Percentiles rank a stretch among this genome's conserved stretches.
Conservation (phyloP, 1,140 invertebrate species). For the Potamilus streckersoni region DNA sequence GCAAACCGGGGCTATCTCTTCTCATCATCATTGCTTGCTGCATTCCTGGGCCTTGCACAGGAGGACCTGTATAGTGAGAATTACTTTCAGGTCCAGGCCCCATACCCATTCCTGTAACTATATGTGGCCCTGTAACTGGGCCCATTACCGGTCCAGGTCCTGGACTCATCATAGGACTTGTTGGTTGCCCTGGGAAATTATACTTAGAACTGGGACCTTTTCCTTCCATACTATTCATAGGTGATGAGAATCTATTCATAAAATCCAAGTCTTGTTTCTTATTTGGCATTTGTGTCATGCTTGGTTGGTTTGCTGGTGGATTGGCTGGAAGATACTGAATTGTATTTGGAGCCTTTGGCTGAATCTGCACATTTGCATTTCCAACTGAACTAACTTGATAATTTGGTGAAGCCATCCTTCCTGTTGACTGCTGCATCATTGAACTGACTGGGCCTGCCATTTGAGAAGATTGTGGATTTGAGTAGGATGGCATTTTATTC, state of each 20-base stretch:
- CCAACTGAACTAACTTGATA: conserved; percentile 52
- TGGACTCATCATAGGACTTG: conserved; percentile 49
- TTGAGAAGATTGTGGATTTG: conserved; percentile 29
- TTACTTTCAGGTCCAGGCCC: conserved; percentile 22
- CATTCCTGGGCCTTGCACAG: conserved; percentile 23
- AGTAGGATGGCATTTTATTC: no score
- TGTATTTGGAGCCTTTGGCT: conserved; percentile 95
- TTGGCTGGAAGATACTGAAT: conserved; percentile 95
- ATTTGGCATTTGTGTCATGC: conserved; percentile 70
- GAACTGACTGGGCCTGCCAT: conserved; percentile 18
- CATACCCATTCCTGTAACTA: conserved; percentile 10
- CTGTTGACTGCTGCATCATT: conserved; percentile 29
- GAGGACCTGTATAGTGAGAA: conserved; percentile 25
- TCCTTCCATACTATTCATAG: conserved; percentile 72
- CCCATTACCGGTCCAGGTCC: conserved; percentile 34
- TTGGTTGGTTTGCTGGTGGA: conserved; percentile 54
- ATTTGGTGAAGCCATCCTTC: conserved; percentile 38
- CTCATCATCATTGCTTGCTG: conserved; percentile 45
- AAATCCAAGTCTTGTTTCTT: conserved; percentile 94
- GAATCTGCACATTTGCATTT: conserved; percentile 76
- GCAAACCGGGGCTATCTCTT: conserved; percentile 17
- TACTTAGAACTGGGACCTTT: conserved; percentile 78
- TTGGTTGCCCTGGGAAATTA: conserved; percentile 50
- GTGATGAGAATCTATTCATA: conserved; percentile 82
- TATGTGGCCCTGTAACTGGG: conserved; percentile 3